These are phyloP conservation scores for Chrysotoxum bicinctum DNA, from an alignment of 2,888 invertebrate species.

Conservation along the genomic window DNA sequence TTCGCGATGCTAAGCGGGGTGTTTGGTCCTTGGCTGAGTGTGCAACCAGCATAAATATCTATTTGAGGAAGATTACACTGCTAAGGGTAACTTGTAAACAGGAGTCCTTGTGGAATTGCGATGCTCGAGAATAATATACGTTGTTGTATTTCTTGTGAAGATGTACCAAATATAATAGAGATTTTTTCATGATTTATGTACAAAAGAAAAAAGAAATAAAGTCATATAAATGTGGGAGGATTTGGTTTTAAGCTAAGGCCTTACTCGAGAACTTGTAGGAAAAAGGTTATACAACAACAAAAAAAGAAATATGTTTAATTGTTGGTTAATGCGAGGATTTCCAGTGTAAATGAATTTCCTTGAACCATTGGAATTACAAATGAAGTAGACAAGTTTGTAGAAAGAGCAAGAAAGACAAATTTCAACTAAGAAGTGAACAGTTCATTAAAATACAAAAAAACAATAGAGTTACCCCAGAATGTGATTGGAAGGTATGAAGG, in stretches of 20 bases:
- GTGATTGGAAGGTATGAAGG: no score
- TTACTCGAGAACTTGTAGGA: neutral
- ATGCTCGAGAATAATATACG: constrained; percentile 4
- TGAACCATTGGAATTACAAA: no score
- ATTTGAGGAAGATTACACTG: constrained; percentile 40
- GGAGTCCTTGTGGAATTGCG: constrained; percentile 39
- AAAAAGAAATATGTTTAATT: neutral
- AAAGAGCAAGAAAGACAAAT: no score
- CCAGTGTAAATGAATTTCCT: neutral
- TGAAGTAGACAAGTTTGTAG: no score
- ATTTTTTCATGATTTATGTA: constrained; percentile 5
- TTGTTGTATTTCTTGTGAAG: constrained; percentile 25
- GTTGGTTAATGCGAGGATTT: neutral
- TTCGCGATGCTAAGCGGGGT: neutral
- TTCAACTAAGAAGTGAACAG: no score
- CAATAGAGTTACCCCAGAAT: no score
- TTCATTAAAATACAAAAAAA: no score
- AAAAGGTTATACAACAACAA: neutral
- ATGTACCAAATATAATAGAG: constrained; percentile 44
- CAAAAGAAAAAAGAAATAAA: neutral
- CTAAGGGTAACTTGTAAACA: constrained; percentile 55
- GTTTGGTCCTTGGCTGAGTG: constrained; percentile 14
- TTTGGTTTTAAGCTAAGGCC: neutral
- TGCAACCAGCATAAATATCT: constrained; percentile 52
- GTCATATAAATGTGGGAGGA: neutral